Evolutionary conservation across 2,797 vertebrate genomes (phyloP), one percentile per base, ranked within the genome.

Genomic region (Coreius guichenoti): DNA sequence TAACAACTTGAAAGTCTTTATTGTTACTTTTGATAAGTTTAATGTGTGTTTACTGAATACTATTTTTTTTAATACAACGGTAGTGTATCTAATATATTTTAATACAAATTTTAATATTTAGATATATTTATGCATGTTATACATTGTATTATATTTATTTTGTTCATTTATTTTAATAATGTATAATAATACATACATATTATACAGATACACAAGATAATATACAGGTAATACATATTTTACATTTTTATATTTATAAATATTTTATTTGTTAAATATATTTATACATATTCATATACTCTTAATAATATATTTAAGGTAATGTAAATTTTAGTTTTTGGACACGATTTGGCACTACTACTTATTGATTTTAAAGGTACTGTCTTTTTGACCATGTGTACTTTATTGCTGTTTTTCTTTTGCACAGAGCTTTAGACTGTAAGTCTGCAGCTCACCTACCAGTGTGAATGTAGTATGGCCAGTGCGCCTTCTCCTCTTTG

Each of bases 401-500:
- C 19, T 13, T 75, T 7, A 74, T 4, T 36, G 17, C 19, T 16
- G 8, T 29, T 31, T 65, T 16, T 65, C 61, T 8, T 65, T 31
- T 65, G 56, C 56, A 43, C 4, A 39, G 56, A 23, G 17, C 26
- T 78, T 69, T n/a, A 45, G 61, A 67, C 58, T 26, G 58, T 31
- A 31, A 19, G 80, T 70, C 69, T 80, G 8, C 16, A 39, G 47
- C 45, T 49, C 75, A 84, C 94, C 94, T 90, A 96, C 95, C 95
- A 17, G 92, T 94, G 76, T 94, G 94, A 76, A 96, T 91, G 5
- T 89, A 92, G 91, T 94, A 93, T 12, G 95, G 95, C 95, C 92
- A 95, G 58, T 67, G 33, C 14, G 47, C 92, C 31, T 86, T 93
- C 16, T 90, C 92, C 4, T 93, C 90, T 17, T 79, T 75, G 76